Evolutionary conservation across 2,113 vertebrate species (phyloP).

Genomic region (Anas platyrhynchos): DNA sequence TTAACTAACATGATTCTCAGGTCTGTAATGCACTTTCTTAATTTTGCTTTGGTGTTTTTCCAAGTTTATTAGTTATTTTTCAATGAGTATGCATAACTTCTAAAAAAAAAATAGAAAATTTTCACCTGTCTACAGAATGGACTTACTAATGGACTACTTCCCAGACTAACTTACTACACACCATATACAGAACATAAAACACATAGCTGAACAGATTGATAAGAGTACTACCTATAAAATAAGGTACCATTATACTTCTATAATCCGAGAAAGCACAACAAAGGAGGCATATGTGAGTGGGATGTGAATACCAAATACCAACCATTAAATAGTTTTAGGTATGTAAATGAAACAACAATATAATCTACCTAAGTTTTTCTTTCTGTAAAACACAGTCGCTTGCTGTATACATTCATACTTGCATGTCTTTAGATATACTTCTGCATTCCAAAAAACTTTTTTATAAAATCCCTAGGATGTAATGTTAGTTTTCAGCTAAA

Average conservation of each 20-base stretch:
- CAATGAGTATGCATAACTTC: not conserved
- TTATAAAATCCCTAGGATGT: not conserved
- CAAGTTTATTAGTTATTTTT: slow-evolving; percentile 19
- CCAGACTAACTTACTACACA: not conserved
- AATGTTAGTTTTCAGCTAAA: not conserved
- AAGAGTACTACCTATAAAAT: not conserved
- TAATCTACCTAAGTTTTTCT: not conserved
- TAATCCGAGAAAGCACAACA: not conserved
- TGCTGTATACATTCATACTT: not conserved
- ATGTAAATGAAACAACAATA: not conserved
- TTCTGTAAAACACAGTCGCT: not conserved
- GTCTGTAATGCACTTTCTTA: not conserved
- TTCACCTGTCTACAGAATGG: not conserved
- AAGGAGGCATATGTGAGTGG: not conserved
- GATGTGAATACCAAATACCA: not conserved
- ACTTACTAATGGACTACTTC: not conserved
- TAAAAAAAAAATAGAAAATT: not conserved
- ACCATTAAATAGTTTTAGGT: not conserved
- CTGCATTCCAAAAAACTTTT: not conserved
- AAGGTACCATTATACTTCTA: not conserved
- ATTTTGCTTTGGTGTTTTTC: not conserved
- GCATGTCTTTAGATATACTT: not conserved
- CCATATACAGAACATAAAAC: not conserved
- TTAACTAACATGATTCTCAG: not conserved
- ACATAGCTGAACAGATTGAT: not conserved